These are phyloP conservation scores for Kuschelorhynchus macadamiae DNA, from an alignment of 2,888 invertebrate species.

Conservation along the genomic window DNA sequence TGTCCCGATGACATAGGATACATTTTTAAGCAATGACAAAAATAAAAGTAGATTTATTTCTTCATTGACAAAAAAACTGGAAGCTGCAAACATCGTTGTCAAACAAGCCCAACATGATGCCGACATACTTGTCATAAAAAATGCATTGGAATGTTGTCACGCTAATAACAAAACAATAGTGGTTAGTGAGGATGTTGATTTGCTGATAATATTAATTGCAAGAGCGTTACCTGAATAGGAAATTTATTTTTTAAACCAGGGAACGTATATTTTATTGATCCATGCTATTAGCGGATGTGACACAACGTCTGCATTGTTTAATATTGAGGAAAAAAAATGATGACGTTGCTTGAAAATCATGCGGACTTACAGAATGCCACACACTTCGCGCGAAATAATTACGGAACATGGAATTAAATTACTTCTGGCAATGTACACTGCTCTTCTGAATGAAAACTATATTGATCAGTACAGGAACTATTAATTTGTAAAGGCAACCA, in stretches of 20 bases:
- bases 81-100: constrained; percentile 1
- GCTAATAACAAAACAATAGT: not conserved
- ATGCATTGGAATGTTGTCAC: not conserved
- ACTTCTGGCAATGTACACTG: no score
- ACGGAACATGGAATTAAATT: no score
- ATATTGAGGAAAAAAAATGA: constrained; percentile 8
- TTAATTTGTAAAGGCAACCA: not conserved
- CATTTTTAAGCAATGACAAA: constrained; percentile 1
- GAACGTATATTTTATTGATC: constrained; percentile 11
- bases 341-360: not conserved
- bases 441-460: not conserved
- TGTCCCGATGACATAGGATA: no score
- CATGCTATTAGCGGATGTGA: not conserved
- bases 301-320: no score
- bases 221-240: no score
- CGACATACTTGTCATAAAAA: not conserved
- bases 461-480: not conserved
- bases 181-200: no score
- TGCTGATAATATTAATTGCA: no score
- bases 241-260: no score
- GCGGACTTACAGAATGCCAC: not conserved
- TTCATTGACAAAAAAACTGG: not conserved
- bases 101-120: constrained; percentile 3
- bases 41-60: constrained; percentile 9
- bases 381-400: no score